These are phyloP conservation scores for Melanocharis versteri DNA, from an alignment of 2,113 vertebrate species.

Conservation along the genomic window DNA sequence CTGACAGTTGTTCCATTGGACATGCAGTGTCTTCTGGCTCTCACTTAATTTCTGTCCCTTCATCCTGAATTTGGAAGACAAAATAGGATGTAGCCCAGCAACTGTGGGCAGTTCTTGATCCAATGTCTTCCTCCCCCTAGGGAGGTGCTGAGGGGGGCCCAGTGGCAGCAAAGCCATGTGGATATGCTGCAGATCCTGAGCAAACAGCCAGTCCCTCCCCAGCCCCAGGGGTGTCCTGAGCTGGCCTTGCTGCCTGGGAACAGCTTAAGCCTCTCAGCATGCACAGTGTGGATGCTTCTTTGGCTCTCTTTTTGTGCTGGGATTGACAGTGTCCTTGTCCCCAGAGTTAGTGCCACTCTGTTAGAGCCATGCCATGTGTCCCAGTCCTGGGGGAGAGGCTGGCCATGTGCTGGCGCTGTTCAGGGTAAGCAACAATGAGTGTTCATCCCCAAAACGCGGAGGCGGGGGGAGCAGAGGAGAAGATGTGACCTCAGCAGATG, in stretches of 20 bases:
- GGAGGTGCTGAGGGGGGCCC: not conserved
- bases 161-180: not conserved
- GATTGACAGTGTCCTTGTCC: not conserved
- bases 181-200: not conserved
- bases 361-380: not conserved
- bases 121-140: not conserved
- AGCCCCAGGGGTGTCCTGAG: not conserved
- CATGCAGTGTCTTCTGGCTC: not conserved
- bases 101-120: not conserved
- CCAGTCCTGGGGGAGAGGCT: not conserved
- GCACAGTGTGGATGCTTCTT: not conserved
- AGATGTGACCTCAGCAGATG: not conserved
- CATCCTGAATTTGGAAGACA: not conserved
- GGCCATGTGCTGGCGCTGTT: rapidly evolving
- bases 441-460: rapidly evolving
- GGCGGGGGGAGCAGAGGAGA: not conserved
- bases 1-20: not conserved
- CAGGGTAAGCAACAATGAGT: rapidly evolving
- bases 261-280: not conserved
- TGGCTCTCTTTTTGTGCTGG: not conserved
- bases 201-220: not conserved
- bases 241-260: not conserved
- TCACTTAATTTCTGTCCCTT: not conserved
- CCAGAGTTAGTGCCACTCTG: not conserved
- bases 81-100: not conserved